A percentile compares a stretch with the other conserved stretches of the same genome.
Evolutionary conservation across 2,888 invertebrate genomes (phyloP).

Genomic region (Iselma pallidipennis): DNA sequence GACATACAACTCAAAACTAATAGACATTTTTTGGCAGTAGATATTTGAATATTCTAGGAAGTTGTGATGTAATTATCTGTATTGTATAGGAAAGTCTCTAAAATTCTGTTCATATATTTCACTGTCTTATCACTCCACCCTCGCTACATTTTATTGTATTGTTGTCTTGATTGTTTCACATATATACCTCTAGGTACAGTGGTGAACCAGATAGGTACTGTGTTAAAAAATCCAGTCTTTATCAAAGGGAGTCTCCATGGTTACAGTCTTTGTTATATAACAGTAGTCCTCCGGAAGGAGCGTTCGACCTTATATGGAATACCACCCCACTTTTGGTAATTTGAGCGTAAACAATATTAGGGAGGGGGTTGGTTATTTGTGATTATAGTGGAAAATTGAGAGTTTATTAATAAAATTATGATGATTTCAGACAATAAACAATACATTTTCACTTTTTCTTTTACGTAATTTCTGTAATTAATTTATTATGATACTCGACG

Average conservation of each 20-base stretch:
- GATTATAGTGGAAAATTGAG: no score
- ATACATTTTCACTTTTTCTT: not conserved
- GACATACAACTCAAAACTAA: no score
- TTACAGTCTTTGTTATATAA: constrained; percentile 14
- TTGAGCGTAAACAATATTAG: not conserved
- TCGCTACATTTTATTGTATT: not conserved
- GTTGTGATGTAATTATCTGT: no score
- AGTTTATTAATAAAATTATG: no score
- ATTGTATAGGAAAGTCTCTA: no score
- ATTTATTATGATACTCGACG: not conserved
- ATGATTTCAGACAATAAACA: not conserved
- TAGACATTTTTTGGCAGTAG: no score
- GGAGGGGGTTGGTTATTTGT: no score
- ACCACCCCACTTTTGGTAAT: not conserved
- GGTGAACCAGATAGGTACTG: not conserved
- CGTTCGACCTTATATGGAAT: not conserved
- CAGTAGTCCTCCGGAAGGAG: constrained; percentile 10
- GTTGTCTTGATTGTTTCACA: no score
- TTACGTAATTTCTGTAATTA: not conserved
- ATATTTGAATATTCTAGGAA: no score
- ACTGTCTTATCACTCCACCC: not conserved
- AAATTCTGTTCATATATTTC: not conserved
- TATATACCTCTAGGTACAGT: no score
- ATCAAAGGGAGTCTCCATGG: constrained; percentile 14
- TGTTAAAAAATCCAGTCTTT: constrained; percentile 6